Percentiles rank a stretch among this genome's conserved stretches.
phyloP scores from a whole-genome alignment of 1,140 invertebrate genomes.

The Ceratosolen solmsi region DNA sequence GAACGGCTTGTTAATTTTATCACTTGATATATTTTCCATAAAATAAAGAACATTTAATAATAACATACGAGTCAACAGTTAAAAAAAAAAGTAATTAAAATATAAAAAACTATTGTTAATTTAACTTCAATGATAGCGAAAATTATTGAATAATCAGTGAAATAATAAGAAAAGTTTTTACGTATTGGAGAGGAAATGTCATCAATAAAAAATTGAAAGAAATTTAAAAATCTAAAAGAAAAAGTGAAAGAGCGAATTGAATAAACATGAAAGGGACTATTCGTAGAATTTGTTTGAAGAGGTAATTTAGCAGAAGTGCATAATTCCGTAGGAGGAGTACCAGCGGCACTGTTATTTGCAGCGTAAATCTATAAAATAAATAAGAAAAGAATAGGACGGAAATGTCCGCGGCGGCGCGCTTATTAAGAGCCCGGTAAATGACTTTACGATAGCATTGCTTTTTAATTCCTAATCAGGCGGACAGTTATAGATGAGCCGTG shows the following conservation, averaged over 20 bases:
- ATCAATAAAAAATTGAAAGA: no score
- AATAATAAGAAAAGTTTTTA: no score
- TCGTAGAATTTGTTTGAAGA: neutral
- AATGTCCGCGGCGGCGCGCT: neutral
- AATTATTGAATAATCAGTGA: neutral
- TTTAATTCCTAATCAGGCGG: slow-evolving; percentile 44
- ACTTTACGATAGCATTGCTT: slow-evolving; percentile 37
- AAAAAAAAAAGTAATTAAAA: no score
- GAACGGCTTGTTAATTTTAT: no score
- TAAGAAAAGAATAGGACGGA: neutral
- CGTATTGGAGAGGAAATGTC: no score
- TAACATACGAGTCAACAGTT: no score
- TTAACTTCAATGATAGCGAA: no score
- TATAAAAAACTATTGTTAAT: no score
- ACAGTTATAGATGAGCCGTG: slow-evolving; percentile 41
- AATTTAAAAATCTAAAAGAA: neutral
- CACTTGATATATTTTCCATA: no score
- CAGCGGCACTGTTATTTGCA: neutral
- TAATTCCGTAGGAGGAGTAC: neutral
- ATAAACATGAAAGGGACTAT: neutral
- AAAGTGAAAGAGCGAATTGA: neutral
- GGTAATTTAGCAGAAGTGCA: neutral
- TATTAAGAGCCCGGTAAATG: slow-evolving; percentile 32
- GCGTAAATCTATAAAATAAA: slow-evolving; percentile 15
- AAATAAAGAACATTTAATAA: no score